phyloP scores from a whole-genome alignment of 2,113 vertebrate species.

The Sylvicapra grimmia region DNA sequence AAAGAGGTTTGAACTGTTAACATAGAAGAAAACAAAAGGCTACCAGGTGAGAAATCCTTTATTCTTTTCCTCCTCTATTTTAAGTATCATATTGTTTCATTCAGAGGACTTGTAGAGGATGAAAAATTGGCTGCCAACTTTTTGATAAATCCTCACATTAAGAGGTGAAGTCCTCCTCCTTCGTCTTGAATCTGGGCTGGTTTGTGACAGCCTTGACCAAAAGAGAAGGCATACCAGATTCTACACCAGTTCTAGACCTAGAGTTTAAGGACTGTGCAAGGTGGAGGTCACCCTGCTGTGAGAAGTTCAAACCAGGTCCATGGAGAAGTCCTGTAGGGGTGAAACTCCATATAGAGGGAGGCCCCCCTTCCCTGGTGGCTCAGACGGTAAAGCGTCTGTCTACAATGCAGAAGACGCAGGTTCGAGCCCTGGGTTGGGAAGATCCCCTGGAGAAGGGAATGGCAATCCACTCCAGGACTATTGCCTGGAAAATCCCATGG shows the following conservation, averaged over 20 bases:
- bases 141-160: background rate
- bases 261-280: background rate
- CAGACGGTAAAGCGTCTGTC: no score
- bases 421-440: no score
- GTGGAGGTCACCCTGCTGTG: background rate
- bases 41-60: background rate
- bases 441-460: no score
- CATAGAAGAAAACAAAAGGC: background rate
- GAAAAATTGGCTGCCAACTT: background rate
- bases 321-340: background rate
- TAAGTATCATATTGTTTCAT: background rate
- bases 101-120: background rate
- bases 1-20: background rate
- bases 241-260: background rate
- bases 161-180: background rate
- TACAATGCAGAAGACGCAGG: no score
- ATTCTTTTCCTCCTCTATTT: slow-evolving; percentile 7
- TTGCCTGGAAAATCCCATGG: no score
- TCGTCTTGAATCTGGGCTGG: background rate
- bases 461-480: no score
- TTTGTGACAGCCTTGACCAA: background rate
- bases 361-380: no score
- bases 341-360: background rate
- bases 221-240: background rate
- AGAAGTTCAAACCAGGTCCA: background rate